Evolutionary conservation across 2,888 invertebrate species (phyloP), one percentile per base, ranked within the genome.

Genomic region (Lycia hirtaria): DNA sequence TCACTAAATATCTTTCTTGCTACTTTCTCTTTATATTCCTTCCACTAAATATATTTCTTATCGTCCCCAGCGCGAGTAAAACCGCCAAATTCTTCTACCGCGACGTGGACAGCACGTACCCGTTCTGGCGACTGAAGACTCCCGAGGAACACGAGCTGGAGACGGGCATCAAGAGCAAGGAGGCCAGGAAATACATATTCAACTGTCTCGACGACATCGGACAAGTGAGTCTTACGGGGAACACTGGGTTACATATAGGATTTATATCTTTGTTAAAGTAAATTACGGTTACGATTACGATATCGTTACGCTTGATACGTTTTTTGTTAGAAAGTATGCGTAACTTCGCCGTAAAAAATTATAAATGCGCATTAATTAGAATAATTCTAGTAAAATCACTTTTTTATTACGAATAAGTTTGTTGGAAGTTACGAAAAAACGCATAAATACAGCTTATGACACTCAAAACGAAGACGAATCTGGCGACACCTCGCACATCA

Each of bases 131-230:
- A 72, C 88, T 96, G 60, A 96, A 99, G 95, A 98, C 98, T 19
- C 98, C 98, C 17, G 99, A 99, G 85, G 99, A 99, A 87, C 98
- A 99, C 87, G 99, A 99, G 90, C 95, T 96, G 10, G 99, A 99
- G 92, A 99, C 98, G 43, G 97, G 97, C 65, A 98, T 98, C 75
- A 99, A 99, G 92, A 98, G 99, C 67, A 99, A 99, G 93, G 99
- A 99, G 93, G 99, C 99, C 3, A 93, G 99, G 77, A 99, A 99
- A 88, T 99, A 99, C 88, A 99, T 99, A 76, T 99, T 99, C 92
- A 99, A 99, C 92, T 98, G 98, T 90, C 94, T 99, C 71, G 99
- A 99, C 82, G 99, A 99, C 85, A 99, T 99, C 85, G 98, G 97
- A 63, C 97, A 98, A 92, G 92, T 92, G 20, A 60, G 56, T 58